These are phyloP conservation scores for Cotesia chilonis DNA, from an alignment of 1,140 invertebrate genomes.

Conservation along the genomic window DNA sequence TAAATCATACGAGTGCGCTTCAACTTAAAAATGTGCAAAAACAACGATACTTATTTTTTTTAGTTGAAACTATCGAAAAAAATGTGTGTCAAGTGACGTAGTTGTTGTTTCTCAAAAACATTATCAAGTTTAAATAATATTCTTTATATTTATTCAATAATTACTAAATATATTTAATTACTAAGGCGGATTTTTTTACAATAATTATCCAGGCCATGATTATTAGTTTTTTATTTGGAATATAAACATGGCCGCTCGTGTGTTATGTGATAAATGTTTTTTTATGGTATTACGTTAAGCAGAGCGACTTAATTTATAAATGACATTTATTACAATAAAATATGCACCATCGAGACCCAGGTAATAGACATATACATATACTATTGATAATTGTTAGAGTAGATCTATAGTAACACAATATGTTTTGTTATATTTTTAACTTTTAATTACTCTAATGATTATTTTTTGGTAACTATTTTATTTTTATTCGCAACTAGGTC, in stretches of 20 bases:
- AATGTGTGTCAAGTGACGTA: no score
- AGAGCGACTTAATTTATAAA: conserved; percentile 39
- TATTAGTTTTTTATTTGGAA: conserved; percentile 44
- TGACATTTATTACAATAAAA: conserved; percentile 40
- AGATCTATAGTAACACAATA: not conserved
- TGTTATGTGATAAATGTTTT: conserved; percentile 50
- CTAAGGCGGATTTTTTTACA: conserved; percentile 20
- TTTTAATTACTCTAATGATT: conserved; percentile 11
- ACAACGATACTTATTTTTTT: not conserved
- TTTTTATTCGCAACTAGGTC: conserved; percentile 30
- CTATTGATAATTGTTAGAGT: conserved; percentile 4
- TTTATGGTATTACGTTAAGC: conserved; percentile 38
- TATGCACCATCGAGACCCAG: conserved; percentile 50
- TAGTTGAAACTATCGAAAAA: no score
- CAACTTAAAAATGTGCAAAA: not conserved
- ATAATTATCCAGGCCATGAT: conserved; percentile 36
- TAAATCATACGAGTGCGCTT: not conserved
- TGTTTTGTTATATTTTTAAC: conserved; percentile 8
- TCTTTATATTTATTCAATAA: no score
- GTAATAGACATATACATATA: conserved; percentile 40
- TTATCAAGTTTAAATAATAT: no score
- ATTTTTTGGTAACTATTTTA: conserved; percentile 7
- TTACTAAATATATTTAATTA: conserved; percentile 7
- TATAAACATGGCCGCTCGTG: conserved; percentile 57
- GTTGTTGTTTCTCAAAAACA: no score